These are phyloP conservation scores for Oconnorella tubifera DNA, from an alignment of 2,888 invertebrate species.

Conservation along the genomic window DNA sequence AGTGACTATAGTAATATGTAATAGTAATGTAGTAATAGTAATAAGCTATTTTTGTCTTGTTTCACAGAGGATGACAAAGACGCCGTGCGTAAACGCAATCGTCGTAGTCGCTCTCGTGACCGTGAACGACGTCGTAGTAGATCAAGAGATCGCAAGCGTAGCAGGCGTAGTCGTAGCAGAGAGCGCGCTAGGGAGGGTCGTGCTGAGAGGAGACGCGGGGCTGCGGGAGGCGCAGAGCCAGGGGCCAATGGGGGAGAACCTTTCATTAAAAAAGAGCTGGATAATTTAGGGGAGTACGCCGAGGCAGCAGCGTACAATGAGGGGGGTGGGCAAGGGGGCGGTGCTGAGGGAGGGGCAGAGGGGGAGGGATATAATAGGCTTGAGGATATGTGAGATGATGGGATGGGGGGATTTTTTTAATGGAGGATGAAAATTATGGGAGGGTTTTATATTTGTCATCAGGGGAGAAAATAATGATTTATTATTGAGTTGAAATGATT, in stretches of 20 bases:
- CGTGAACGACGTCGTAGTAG: constrained; percentile 19
- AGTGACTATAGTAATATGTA: too few species aligned
- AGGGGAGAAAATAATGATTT: too few species aligned
- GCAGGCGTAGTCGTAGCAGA: constrained; percentile 14
- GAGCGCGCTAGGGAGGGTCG: constrained; percentile 17
- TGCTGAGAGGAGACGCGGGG: constrained; percentile 1
- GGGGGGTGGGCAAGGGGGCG: too few species aligned
- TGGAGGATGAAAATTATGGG: too few species aligned
- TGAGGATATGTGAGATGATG: background rate
- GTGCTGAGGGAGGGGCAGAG: too few species aligned
- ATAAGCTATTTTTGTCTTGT: too few species aligned
- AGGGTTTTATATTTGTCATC: too few species aligned
- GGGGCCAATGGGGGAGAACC: too few species aligned
- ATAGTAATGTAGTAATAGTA: too few species aligned
- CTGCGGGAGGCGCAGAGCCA: background rate
- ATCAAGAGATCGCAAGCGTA: constrained; percentile 19
- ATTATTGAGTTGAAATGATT: too few species aligned
- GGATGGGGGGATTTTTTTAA: too few species aligned
- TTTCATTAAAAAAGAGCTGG: constrained; percentile 8
- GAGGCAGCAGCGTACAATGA: too few species aligned
- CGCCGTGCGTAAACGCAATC: background rate
- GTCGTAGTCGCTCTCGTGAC: constrained; percentile 16
- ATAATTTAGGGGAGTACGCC: constrained; percentile 16
- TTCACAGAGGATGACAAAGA: constrained; percentile 1
- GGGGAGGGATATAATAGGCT: background rate